Base-by-base conservation (phyloP, 37 sponge, comb jelly and placozoan genomes). In the Hexactinellida sp. region DNA sequence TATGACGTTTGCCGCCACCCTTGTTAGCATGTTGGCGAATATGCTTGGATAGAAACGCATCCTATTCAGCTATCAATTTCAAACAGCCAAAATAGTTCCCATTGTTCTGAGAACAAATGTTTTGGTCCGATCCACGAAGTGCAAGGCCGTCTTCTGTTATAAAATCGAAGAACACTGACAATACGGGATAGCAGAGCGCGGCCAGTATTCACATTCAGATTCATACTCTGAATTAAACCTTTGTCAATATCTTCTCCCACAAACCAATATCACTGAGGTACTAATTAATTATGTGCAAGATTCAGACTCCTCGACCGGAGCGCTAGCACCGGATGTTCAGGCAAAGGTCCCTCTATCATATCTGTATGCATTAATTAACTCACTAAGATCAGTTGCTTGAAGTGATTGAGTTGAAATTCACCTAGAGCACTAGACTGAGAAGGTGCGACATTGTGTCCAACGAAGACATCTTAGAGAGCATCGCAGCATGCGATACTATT, bases 61-160 rank as follows among this genome's bases (percentile, higher is more conserved):
- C 86, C 28, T 54, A 85, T 54, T 85, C 55, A 47, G 55, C 55
- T 54, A 85, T 47, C 55, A 85, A 85, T 54, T 85, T 55, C 54
- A 85, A 54, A 54, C 51, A n/a, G 54, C 86, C 86, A 36, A 85
- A 36, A 85, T 85, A 85, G 37, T 85, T 85, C 54, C 86, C 86
- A 52, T 85, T 85, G 34, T 85, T 36, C 54, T 0, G 86, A 36
- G 54, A 85, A 54, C 86, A 54, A 37, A 85, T 36, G 37, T 21
- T 85, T 54, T 85, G 54, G 54, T 54, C 36, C 38, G 37, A 51
- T 54, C 55, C 86, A 36, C 86, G 55, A 54, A 85, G 54, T 25
- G 86, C 86, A 54, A 85, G 54, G 37, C 55, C 55, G 35, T 55
- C 30, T 36, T 51, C 54, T 54, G 86, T 37, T 30, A 85, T 47